Base-by-base conservation (phyloP, 2,113 vertebrate genomes). In the Myodes glareolus region DNA sequence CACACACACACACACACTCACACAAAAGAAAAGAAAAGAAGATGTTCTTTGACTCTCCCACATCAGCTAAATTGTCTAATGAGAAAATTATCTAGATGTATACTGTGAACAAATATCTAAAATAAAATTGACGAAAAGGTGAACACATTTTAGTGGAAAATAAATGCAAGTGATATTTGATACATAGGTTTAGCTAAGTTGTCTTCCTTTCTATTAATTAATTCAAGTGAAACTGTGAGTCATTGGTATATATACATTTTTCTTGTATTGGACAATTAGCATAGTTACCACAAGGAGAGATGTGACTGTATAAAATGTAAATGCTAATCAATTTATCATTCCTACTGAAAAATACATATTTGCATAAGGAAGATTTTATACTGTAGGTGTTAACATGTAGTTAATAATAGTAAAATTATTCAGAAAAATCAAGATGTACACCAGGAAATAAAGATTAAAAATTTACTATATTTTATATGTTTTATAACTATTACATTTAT, bases 331-430 rank as follows among this genome's bases (percentile, higher is more conserved):
- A 14, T 86, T 67, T 87, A 77, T 55, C 50, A 92, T 45, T 29
- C 61, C 52, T 65, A 72, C 39, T 91, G n/a, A 91, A 93, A 89
- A 92, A 88, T 7, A 7, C 8, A 95, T 84, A 33, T 65, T 81
- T 94, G 39, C 33, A 65, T 65, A 86, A 88, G 10, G 77, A 95
- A 90, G 36, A 31, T 13, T 77, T 25, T 67, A 11, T 33, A 42
- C 12, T 27, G 58, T 58, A 25, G 4, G 1, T 70, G 91, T 78
- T 61, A 9, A 90, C 33, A 58, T 45, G 19, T 75, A 55, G 7
- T 12, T 96, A 92, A 88, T 1, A 82, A 52, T 8, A 84, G 29
- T 10, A 92, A 95, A 70, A 92, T 47, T 93, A 68, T 77, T 93
- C 12, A 84, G 12, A 65, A 88, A 87, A 89, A 81, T 17, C 2